Conservation (phyloP, 2,113 vertebrate genomes). For the Galbula dea region DNA sequence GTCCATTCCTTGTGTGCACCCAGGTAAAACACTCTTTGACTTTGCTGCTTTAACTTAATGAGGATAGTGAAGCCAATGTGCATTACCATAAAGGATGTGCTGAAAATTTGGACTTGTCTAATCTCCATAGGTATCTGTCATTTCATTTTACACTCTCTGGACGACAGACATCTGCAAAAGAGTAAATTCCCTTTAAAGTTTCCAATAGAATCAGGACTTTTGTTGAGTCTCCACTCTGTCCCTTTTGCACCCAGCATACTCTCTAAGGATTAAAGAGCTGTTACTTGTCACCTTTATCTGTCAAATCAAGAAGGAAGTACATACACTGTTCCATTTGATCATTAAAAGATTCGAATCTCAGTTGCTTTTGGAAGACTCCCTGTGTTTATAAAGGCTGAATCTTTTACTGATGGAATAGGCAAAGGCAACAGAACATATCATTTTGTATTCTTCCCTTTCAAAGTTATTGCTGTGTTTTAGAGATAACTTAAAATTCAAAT, state of each 20-base stretch:
- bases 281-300: conserved; percentile 40
- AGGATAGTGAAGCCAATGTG: neutral
- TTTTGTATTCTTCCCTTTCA: neutral
- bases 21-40: conserved; percentile 8
- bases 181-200: conserved; percentile 19
- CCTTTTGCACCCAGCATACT: neutral
- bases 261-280: conserved; percentile 33
- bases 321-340: neutral
- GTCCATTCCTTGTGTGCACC: neutral
- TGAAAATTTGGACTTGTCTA: neutral
- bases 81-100: neutral
- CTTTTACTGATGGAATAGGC: neutral
- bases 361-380: neutral
- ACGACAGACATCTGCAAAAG: neutral
- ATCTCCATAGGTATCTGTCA: neutral
- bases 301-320: conserved; percentile 36
- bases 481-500: neutral
- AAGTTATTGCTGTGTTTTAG: neutral
- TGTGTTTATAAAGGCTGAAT: neutral
- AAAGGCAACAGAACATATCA: neutral
- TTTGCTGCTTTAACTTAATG: conserved; percentile 6
- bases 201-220: conserved; percentile 19
- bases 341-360: conserved; percentile 35
- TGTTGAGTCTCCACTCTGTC: neutral
- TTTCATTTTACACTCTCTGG: conserved; percentile 29